Percentiles rank a stretch among this genome's conserved stretches.
Conservation (phyloP, 2,797 vertebrate species). For the Eleutherodactylus coqui region DNA sequence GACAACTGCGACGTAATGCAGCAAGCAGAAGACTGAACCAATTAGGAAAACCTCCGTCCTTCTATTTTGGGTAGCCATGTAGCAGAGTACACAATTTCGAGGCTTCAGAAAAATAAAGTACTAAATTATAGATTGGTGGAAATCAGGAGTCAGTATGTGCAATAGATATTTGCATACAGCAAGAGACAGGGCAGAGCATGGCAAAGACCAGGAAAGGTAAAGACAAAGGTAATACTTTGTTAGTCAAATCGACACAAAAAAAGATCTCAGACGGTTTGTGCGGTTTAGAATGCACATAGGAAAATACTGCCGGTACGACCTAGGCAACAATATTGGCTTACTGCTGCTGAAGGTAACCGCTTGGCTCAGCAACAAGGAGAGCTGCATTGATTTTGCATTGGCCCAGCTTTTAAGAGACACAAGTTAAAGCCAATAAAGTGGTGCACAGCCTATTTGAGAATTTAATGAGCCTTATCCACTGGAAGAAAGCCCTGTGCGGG, state of each 20-base stretch:
- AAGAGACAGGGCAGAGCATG: constrained; percentile 35
- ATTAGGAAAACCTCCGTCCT: background rate
- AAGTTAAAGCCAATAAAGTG: constrained; percentile 60
- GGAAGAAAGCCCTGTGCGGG: constrained; percentile 18
- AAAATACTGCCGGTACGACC: constrained; percentile 64
- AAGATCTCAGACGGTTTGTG: background rate
- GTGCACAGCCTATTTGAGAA: constrained; percentile 30
- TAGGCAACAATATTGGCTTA: constrained; percentile 61
- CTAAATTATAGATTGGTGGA: constrained; percentile 22
- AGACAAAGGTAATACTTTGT: constrained; percentile 31
- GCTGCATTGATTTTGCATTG: constrained; percentile 51
- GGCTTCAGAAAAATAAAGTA: constrained; percentile 10
- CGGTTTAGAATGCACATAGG: constrained; percentile 64
- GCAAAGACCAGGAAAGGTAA: constrained; percentile 48
- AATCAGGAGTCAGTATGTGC: background rate
- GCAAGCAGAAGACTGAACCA: background rate
- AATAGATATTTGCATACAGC: constrained; percentile 44
- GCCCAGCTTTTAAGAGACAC: constrained; percentile 60
- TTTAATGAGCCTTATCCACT: constrained; percentile 44
- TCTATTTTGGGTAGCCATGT: background rate
- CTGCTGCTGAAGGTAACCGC: constrained; percentile 54
- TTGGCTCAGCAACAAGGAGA: constrained; percentile 63
- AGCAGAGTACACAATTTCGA: background rate
- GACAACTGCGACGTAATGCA: background rate
- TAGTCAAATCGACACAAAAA: constrained; percentile 56